Evolutionary conservation across 2,113 vertebrate genomes (phyloP), one percentile per base, ranked within the genome.

Genomic region (Megalops atlanticus): DNA sequence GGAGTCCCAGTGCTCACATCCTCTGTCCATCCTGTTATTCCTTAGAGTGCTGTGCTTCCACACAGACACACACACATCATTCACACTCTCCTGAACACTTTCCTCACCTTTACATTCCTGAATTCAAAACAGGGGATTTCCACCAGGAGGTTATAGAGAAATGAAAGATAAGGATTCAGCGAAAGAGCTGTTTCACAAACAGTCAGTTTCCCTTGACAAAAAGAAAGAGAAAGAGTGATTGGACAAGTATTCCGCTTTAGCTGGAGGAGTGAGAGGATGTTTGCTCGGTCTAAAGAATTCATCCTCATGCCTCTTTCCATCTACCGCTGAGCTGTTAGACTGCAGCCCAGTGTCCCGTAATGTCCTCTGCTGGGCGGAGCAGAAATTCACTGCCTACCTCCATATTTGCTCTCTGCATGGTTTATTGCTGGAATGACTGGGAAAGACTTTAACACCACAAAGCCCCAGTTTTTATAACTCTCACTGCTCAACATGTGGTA

Each of bases 381-480:
- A 40, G 38, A 54, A 10, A 5, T 1, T 24, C 11, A 33, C 7
- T 16, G 27, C 4, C 74, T 76, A 27, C 77, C 36, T 73, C 33
- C 79, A 11, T 87, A 78, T 80, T 79, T 84, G 40, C 76, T 81
- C 68, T 52, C 68, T 58, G 52, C 31, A 69, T 77, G 76, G 71
- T 85, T 78, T 81, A 80, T 81, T 14, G 79, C 64, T 74, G 69
- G 43, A 77, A 49, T 70, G 38, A 2, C 58, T 35, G 76, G 73
- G 68, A 40, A 69, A 38, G 64, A 68, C 70, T 77, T 81, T 80
- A 31, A 73, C 75, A 45, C 41, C 31, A 52, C 45, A 70, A 43
- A 78, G 78, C 36, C 72, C 47, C 77, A 72, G 68, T 12, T 64
- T 86, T 89, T 87, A 86, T 83, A 77, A 54, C 76, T 31, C 68